Conservation (phyloP, 2,888 invertebrate genomes). For the Cremastobaeus sp. region DNA sequence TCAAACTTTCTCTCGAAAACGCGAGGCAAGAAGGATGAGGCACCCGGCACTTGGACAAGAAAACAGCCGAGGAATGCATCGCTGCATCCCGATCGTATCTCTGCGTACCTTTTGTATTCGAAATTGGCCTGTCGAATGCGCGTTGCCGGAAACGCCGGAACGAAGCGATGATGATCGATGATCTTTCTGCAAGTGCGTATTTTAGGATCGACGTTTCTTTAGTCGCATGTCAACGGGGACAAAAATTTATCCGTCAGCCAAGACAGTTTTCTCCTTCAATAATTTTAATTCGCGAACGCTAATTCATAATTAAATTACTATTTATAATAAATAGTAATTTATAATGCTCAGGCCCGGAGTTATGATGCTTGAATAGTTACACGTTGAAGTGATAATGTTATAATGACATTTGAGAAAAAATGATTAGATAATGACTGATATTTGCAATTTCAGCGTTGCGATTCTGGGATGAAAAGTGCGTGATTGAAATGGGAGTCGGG, state of each 20-base stretch:
- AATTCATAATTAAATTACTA: no score
- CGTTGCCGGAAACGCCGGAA: constrained; percentile 38
- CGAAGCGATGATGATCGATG: constrained; percentile 40
- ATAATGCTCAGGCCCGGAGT: no score
- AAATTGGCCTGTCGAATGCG: constrained; percentile 34
- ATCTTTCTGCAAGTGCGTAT: constrained; percentile 13
- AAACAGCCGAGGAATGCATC: constrained; percentile 33
- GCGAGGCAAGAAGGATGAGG: constrained; percentile 34
- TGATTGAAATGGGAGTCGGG: no score
- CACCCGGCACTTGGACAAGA: constrained; percentile 28
- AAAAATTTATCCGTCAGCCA: no score
- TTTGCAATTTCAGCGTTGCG: no score
- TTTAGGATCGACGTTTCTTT: constrained; percentile 5
- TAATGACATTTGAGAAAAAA: no score
- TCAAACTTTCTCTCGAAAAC: constrained; percentile 50
- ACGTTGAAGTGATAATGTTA: background rate
- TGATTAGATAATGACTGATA: no score
- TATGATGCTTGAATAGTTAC: no score
- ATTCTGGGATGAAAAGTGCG: no score
- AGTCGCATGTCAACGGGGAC: background rate
- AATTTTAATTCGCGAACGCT: no score
- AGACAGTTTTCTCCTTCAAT: no score
- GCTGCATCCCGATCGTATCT: constrained; percentile 40
- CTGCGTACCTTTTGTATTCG: constrained; percentile 36
- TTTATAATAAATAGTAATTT: no score